Base-by-base conservation (phyloP, 2,888 invertebrate species). In the Imbricaverruca yamaguchii region DNA sequence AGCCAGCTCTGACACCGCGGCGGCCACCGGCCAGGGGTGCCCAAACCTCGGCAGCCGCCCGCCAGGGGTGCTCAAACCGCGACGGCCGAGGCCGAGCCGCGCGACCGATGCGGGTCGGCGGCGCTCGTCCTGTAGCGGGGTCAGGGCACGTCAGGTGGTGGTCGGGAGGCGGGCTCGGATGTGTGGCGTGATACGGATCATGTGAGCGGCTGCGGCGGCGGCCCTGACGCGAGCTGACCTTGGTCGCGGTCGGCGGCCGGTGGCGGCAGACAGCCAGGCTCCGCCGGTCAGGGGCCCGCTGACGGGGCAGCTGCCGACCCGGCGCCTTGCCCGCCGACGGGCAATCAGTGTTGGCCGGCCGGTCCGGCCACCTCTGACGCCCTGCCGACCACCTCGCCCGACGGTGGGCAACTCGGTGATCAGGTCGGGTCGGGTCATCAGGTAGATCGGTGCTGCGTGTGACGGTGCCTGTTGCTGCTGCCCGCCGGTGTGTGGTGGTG, bases 361-460 rank as follows among this genome's bases (percentile, higher is more conserved):
- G 23, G 63, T 23, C 65, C 65, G 65, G 11, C 9, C 23, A 39
- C 39, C 39, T 39, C 39, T 39, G 39, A 39, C 39, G 39, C 39
- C 39, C 23, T 11, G 23, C 65, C 11, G 4, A 9, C 23, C 13
- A 23, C 10, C 10, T 23, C 23, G 65, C 39, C 12, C 13, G 3
- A 12, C 67, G 67, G 67, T 67, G 23, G 11, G 23, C 67, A 9
- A 25, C 23, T 67, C 23, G n/a, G 23, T 57, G 15, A 15, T 18
- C 65, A 65, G 65, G n/a, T n/a, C 65, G n/a, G 65, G 65, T 65
- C 23, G 12, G 65, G n/a, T 65, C 65, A 65, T n/a, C n/a, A n/a
- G 65, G 9, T n/a, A 0, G 13, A 12, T 13, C 9, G 21, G 55
- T 55, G 56, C 15, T 9, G 80, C 25, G 80, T 56, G 21, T 15